Evolutionary conservation across 92 coral and sea anemone species (phyloP).

Genomic region (Plumapathes pennacea): DNA sequence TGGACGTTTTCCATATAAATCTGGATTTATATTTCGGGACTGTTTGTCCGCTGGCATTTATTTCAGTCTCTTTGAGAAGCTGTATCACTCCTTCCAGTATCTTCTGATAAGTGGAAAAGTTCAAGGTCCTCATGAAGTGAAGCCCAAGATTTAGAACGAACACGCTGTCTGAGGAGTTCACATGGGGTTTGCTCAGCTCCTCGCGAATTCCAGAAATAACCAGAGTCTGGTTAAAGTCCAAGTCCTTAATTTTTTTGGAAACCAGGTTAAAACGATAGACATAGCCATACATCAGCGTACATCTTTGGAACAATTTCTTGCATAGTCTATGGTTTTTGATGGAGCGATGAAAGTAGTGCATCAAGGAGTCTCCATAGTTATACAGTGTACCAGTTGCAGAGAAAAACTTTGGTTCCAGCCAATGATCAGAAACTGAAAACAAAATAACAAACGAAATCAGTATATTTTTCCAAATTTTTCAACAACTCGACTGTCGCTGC

Average conservation of each 20-base stretch:
- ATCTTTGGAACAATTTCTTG: slow-evolving; percentile 42
- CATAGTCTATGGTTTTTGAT: slow-evolving; percentile 52
- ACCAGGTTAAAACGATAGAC: background rate
- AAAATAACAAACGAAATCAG: too few species aligned
- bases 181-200: slow-evolving; percentile 19
- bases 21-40: too few species aligned
- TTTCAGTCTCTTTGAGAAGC: slow-evolving; percentile 20
- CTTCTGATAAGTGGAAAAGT: slow-evolving; percentile 60
- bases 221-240: slow-evolving; percentile 60
- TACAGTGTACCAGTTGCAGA: slow-evolving; percentile 66
- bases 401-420: too few species aligned
- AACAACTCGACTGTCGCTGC: too few species aligned
- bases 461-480: too few species aligned
- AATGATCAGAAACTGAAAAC: too few species aligned
- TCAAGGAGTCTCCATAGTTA: slow-evolving; percentile 75
- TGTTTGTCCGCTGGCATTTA: background rate
- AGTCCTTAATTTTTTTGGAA: slow-evolving; percentile 36
- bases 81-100: slow-evolving; percentile 49
- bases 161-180: slow-evolving; percentile 35
- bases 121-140: slow-evolving; percentile 54
- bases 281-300: slow-evolving; percentile 23
- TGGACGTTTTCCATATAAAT: slow-evolving; percentile 66
- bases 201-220: slow-evolving; percentile 51
- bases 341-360: slow-evolving; percentile 67
- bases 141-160: slow-evolving; percentile 61